Conservation (phyloP, 2,113 vertebrate genomes). For the Anhinga rufa region DNA sequence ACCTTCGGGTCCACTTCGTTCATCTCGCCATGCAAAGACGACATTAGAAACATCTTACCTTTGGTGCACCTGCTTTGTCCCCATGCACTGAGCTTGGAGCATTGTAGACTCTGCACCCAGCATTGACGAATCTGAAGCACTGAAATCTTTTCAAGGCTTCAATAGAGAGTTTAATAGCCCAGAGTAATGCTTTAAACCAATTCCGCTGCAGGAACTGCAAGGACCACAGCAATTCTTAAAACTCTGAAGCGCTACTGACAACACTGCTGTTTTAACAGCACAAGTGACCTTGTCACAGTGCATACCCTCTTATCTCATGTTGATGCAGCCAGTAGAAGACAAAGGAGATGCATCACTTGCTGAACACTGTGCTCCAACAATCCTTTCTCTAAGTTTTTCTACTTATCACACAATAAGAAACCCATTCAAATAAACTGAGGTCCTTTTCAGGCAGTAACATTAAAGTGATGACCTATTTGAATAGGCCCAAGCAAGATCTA, state of each 20-base stretch:
- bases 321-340: background rate
- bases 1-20: background rate
- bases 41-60: background rate
- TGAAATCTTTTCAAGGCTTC: background rate
- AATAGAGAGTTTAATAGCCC: background rate
- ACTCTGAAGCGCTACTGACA: background rate
- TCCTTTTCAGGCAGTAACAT: background rate
- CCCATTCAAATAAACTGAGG: background rate
- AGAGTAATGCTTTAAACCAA: background rate
- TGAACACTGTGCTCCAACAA: background rate
- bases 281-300: background rate
- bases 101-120: background rate
- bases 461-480: background rate
- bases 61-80: background rate
- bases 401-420: background rate
- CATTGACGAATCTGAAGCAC: background rate
- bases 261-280: background rate
- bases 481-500: background rate
- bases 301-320: background rate
- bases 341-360: background rate
- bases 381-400: background rate
- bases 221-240: background rate
- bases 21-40: background rate
- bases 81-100: background rate
- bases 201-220: background rate